Conservation (phyloP, 2,797 vertebrate genomes). For the Coregonus suidteri region DNA sequence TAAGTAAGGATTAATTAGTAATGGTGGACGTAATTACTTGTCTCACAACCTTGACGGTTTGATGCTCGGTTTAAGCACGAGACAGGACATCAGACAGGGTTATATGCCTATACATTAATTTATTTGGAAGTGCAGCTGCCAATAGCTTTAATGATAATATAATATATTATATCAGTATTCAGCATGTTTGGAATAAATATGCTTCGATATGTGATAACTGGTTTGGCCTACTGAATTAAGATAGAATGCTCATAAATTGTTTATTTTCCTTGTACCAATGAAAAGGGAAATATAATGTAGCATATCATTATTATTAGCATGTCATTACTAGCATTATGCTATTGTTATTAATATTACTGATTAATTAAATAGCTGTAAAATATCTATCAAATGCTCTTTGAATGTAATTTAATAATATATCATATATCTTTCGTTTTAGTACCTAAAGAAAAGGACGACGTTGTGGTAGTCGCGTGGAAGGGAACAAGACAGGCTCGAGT, state of each 20-base stretch:
- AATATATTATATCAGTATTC: background rate
- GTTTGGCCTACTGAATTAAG: background rate
- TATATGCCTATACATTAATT: background rate
- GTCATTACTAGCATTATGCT: constrained; percentile 2
- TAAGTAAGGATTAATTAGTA: constrained; percentile 24
- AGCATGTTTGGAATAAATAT: background rate
- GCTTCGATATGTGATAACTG: background rate
- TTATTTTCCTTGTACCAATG: background rate
- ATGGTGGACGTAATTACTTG: constrained; percentile 17
- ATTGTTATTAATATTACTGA: background rate
- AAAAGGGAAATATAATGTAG: background rate
- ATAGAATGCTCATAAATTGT: background rate
- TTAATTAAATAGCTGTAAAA: constrained; percentile 4
- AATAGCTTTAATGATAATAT: background rate
- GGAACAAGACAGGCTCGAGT: constrained; percentile 14
- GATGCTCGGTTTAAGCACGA: background rate
- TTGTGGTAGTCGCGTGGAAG: constrained; percentile 17
- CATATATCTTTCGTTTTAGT: constrained; percentile 22
- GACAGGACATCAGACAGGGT: background rate
- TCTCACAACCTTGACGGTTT: constrained; percentile 1
- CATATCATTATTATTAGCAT: background rate
- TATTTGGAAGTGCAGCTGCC: background rate
- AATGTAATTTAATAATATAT: constrained; percentile 21
- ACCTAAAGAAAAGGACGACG: constrained; percentile 25
- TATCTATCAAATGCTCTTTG: constrained; percentile 1